phyloP scores from a whole-genome alignment of 2,797 vertebrate genomes.

The Perodicticus potto region DNA sequence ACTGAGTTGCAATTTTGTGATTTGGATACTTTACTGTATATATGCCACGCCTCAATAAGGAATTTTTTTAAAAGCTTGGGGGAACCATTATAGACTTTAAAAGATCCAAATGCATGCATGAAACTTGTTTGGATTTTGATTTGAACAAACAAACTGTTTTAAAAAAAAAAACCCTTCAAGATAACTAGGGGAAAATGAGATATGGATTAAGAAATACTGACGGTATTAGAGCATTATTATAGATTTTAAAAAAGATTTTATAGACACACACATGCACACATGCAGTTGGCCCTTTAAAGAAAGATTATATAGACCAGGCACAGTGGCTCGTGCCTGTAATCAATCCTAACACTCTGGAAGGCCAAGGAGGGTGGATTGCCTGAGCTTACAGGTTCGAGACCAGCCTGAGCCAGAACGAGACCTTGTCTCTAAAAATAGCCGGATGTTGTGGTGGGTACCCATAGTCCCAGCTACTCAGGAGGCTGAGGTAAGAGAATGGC shows the following conservation, averaged over 20 bases:
- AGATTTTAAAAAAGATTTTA: neutral
- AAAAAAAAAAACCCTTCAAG: neutral
- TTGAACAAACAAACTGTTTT: slow-evolving; percentile 35
- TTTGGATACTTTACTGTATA: neutral
- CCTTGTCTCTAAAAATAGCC: no score
- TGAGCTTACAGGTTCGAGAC: no score
- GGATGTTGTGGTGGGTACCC: no score
- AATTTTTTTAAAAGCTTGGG: neutral
- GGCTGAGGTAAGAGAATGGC: no score
- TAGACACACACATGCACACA: neutral
- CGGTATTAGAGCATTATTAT: neutral
- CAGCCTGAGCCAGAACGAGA: no score
- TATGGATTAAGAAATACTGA: neutral
- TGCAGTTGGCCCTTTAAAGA: neutral
- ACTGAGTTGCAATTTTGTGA: neutral
- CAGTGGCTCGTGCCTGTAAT: no score
- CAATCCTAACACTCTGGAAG: no score
- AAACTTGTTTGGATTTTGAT: slow-evolving; percentile 6
- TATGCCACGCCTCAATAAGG: neutral
- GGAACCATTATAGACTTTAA: neutral
- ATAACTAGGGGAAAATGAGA: neutral
- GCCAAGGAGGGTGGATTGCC: no score
- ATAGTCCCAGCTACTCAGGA: no score
- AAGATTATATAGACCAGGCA: neutral
- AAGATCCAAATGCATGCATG: neutral